Evolutionary conservation across 2,797 vertebrate genomes (phyloP), one percentile per base, ranked within the genome.

Genomic region (Characodon lateralis): DNA sequence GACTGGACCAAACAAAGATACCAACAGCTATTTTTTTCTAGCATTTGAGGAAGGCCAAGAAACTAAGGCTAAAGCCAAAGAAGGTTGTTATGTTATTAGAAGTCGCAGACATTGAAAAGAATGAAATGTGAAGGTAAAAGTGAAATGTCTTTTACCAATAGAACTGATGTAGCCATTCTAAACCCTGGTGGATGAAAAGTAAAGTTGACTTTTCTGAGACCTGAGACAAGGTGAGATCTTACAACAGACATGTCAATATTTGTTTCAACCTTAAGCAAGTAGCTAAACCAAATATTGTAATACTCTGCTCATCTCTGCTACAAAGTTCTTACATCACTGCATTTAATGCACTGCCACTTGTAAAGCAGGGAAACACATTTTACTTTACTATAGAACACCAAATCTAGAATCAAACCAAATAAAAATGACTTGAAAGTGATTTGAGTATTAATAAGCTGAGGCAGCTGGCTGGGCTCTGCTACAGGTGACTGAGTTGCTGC

Each of bases 401-500:
- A 71, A 48, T 73, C 0, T 31, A 61, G 55, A 59, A 2, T 26
- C 63, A 66, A 73, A 72, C 83, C 46, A 26, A 18, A 78, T 56
- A 59, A 73, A 58, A 70, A 58, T 66, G 9, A 7, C 20, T 73
- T 43, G 65, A 18, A 46, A 81, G 73, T 31, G 26, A 6, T 79
- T 78, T 69, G 35, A 70, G 4, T 61, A 71, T 56, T 83, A 82
- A 85, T 79, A 79, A 78, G 81, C 76, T 35, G 50, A 48, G 79
- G 70, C 75, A 63, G 72, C 72, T 80, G 80, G 76, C 78, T 46
- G 81, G 3, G 7, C 61, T 74, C 43, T 31, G 68, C 80, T 87
- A 71, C 78, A 83, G 83, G 82, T 79, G 80, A 78, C 63, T 8
- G 43, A 74, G 59, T 81, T 68, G 1, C 28, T 74, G 80, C 61